phyloP scores from a whole-genome alignment of 2,113 vertebrate genomes.

The Willisornis vidua region DNA sequence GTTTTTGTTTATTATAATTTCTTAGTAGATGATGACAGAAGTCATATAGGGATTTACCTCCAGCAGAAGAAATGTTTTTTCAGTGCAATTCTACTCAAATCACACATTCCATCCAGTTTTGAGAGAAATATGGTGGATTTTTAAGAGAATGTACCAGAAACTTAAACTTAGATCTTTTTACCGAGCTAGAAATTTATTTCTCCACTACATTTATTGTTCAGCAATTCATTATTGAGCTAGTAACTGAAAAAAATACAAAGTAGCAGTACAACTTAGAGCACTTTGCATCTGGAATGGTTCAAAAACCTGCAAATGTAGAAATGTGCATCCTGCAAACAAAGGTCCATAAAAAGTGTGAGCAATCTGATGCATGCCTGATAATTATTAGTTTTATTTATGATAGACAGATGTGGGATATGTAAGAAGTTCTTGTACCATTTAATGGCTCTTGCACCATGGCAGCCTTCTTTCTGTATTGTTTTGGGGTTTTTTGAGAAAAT shows the following conservation, averaged over 20 bases:
- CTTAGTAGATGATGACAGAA: neutral
- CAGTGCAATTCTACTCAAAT: neutral
- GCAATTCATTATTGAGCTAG: neutral
- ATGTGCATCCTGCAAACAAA: neutral
- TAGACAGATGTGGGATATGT: neutral
- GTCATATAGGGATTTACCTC: neutral
- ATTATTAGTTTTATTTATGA: neutral
- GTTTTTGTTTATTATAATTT: neutral
- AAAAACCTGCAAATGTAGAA: neutral
- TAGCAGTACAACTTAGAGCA: neutral
- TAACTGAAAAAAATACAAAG: neutral
- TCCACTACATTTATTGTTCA: neutral
- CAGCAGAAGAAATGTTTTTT: neutral
- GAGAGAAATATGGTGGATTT: neutral
- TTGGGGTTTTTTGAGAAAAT: neutral
- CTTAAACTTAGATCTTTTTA: neutral
- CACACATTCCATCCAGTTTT: neutral
- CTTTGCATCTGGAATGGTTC: neutral
- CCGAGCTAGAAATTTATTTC: neutral
- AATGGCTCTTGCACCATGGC: neutral
- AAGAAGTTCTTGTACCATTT: neutral
- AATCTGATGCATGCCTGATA: neutral
- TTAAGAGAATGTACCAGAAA: neutral
- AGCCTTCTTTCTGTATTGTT: neutral
- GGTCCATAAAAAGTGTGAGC: neutral